These are phyloP conservation scores for Caloenas nicobarica DNA, from an alignment of 2,113 vertebrate genomes.

Conservation along the genomic window DNA sequence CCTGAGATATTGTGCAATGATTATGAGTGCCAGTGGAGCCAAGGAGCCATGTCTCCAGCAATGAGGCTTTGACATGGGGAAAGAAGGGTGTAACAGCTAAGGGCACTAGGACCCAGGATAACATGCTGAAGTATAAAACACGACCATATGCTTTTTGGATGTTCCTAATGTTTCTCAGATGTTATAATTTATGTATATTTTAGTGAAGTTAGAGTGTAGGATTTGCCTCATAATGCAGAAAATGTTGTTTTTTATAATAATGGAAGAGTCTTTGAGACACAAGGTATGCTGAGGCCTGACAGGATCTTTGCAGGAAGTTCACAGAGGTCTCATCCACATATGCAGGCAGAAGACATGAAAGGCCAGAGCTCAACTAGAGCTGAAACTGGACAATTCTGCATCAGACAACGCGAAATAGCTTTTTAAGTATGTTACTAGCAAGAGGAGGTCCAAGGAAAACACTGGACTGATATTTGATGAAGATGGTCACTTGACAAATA, in stretches of 20 bases:
- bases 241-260: background rate
- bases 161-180: background rate
- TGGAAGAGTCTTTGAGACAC: background rate
- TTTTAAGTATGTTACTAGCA: too few relatives aligned
- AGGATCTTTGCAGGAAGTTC: background rate
- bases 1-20: background rate
- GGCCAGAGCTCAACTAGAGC: background rate
- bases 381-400: too few relatives aligned
- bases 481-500: too few relatives aligned
- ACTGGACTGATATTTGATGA: too few relatives aligned
- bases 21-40: background rate
- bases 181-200: background rate
- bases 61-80: background rate
- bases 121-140: background rate
- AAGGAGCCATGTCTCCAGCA: background rate
- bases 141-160: background rate
- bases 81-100: background rate
- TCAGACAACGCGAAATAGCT: too few relatives aligned
- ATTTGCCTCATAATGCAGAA: background rate
- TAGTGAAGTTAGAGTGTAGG: background rate
- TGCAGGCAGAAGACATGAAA: background rate
- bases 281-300: background rate
- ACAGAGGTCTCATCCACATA: background rate
- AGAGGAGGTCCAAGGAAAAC: too few relatives aligned
- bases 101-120: background rate